phyloP scores from a whole-genome alignment of 1,140 invertebrate species.

The Nasonia giraulti region DNA sequence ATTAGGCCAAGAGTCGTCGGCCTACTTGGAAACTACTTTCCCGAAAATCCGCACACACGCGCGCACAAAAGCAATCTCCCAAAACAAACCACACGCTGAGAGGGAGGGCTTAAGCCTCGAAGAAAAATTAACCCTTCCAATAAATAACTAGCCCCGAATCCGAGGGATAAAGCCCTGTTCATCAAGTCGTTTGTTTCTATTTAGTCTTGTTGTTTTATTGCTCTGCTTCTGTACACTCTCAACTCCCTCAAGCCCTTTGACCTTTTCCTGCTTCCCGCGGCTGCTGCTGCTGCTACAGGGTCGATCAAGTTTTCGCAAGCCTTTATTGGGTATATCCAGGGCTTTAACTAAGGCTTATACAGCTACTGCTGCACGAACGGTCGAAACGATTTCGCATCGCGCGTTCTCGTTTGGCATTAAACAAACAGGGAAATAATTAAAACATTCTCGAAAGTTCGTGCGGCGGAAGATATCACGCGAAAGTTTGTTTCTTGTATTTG shows the following conservation, averaged over 20 bases:
- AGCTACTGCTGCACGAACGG: too few relatives aligned
- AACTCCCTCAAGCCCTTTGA: not conserved
- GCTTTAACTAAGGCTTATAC: conserved; percentile 3
- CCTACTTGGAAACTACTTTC: not conserved
- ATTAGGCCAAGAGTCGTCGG: not conserved
- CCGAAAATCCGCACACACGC: not conserved
- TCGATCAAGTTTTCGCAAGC: not conserved
- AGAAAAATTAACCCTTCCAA: not conserved
- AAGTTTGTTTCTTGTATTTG: conserved; percentile 17
- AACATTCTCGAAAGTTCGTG: conserved; percentile 22
- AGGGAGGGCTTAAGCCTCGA: not conserved
- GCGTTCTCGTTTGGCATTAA: not conserved
- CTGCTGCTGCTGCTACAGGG: too few relatives aligned
- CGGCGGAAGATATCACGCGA: conserved; percentile 10
- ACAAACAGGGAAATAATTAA: conserved; percentile 41
- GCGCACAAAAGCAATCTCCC: not conserved
- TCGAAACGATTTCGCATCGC: conserved; percentile 32
- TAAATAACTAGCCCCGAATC: not conserved
- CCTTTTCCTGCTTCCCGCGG: conserved; percentile 24
- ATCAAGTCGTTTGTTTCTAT: conserved; percentile 5
- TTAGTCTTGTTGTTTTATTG: not conserved
- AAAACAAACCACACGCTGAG: not conserved
- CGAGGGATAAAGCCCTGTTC: not conserved
- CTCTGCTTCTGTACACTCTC: not conserved
- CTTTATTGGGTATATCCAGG: not conserved